Conservation (phyloP, 2,888 invertebrate species). For the Drosophila kokeensis region DNA sequence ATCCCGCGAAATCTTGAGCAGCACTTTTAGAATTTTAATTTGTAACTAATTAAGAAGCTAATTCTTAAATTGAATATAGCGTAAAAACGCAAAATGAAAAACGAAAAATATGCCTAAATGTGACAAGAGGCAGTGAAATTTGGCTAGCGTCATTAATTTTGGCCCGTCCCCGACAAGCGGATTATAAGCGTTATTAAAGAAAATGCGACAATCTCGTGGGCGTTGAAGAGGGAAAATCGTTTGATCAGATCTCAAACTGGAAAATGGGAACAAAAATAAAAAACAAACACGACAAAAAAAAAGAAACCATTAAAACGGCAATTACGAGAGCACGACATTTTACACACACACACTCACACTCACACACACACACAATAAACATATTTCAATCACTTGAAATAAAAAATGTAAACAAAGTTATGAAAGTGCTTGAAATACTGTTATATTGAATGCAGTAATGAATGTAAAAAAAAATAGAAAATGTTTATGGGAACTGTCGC, state of each 20-base stretch:
- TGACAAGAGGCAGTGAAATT: conserved; percentile 53
- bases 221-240: conserved; percentile 44
- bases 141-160: conserved; percentile 60
- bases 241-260: conserved; percentile 24
- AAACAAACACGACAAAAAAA: conserved; percentile 2
- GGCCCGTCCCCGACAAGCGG: conserved; percentile 46
- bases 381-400: conserved; percentile 47
- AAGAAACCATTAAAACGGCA: conserved; percentile 39
- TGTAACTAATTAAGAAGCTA: conserved; percentile 69
- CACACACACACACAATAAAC: conserved; percentile 9
- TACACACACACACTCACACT: conserved; percentile 28
- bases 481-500: conserved; percentile 13
- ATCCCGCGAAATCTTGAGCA: conserved; percentile 40
- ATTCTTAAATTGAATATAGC: conserved; percentile 49
- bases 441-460: conserved; percentile 11
- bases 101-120: conserved; percentile 57
- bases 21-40: conserved; percentile 58
- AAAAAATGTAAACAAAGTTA: conserved; percentile 52
- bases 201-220: conserved; percentile 53
- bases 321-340: conserved; percentile 58
- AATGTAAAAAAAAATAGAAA: conserved; percentile 20
- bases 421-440: conserved; percentile 45
- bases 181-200: conserved; percentile 52
- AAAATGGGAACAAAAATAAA: conserved; percentile 9
- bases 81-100: conserved; percentile 45